phyloP scores from a whole-genome alignment of 2,113 vertebrate species.

The Calypte anna region DNA sequence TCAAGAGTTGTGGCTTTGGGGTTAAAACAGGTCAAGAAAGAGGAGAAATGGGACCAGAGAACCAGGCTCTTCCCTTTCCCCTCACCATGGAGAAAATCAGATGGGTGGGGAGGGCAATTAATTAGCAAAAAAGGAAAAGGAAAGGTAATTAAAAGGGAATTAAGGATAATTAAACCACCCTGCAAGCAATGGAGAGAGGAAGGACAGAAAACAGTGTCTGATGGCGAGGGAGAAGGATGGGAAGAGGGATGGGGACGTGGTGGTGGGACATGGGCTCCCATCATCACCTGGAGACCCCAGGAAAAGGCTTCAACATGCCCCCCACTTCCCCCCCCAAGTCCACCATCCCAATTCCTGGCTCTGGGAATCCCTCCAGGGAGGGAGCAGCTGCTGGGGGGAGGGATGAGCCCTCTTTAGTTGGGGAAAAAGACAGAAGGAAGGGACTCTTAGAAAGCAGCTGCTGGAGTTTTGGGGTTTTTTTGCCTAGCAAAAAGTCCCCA shows the following conservation, averaged over 20 bases:
- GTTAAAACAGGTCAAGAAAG: accelerated
- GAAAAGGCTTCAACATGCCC: background rate
- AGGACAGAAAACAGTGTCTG: background rate
- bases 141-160: background rate
- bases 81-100: accelerated
- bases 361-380: background rate
- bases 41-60: background rate
- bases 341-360: background rate
- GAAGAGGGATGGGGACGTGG: no score
- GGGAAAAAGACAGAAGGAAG: background rate
- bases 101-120: background rate
- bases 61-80: background rate
- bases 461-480: background rate
- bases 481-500: no score
- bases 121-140: background rate
- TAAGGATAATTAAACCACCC: background rate
- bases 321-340: background rate
- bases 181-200: accelerated
- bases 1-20: accelerated
- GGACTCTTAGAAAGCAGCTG: background rate
- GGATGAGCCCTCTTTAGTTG: accelerated
- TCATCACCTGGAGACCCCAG: background rate
- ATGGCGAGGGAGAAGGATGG: background rate
- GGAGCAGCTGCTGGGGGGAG: background rate
- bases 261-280: accelerated